phyloP scores from a whole-genome alignment of 2,113 vertebrate genomes.

The Stegastes partitus region DNA sequence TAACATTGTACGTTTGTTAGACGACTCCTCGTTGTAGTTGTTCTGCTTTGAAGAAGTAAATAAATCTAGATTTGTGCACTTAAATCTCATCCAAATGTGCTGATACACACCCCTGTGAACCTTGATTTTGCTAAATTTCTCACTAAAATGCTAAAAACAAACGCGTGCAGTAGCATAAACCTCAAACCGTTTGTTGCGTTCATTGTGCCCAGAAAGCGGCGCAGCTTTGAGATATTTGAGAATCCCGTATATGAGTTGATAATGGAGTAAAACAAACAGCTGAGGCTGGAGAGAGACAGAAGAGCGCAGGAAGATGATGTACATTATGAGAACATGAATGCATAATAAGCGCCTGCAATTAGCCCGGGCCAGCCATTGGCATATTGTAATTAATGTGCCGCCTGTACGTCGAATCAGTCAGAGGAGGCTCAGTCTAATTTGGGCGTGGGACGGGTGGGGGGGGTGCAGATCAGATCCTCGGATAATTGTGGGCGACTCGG shows the following conservation, averaged over 20 bases:
- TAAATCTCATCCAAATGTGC: too few species aligned
- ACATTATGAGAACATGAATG: constrained; percentile 77
- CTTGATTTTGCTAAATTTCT: too few species aligned
- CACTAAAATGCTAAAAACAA: too few species aligned
- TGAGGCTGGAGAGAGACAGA: constrained; percentile 43
- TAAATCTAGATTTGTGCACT: too few species aligned
- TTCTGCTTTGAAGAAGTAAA: too few species aligned
- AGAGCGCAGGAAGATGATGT: constrained; percentile 59
- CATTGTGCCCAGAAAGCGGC: constrained; percentile 4
- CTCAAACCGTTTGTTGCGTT: constrained; percentile 10
- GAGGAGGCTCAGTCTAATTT: constrained; percentile 72
- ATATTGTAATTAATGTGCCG: constrained; percentile 80
- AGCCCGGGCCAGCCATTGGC: constrained; percentile 74
- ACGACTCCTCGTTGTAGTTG: too few species aligned
- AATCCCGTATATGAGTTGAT: constrained; percentile 33
- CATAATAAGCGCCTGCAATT: constrained; percentile 80
- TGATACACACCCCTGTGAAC: too few species aligned
- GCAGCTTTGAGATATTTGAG: constrained; percentile 60
- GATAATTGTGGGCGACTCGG: constrained; percentile 87
- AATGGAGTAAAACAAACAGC: constrained; percentile 63
- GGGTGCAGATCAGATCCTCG: constrained; percentile 78
- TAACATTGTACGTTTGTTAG: too few species aligned
- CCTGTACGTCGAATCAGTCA: constrained; percentile 69
- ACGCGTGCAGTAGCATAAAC: background rate
- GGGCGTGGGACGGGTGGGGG: constrained; percentile 61